Percentiles rank a stretch among this genome's conserved stretches.
phyloP scores from a whole-genome alignment of 92 coral and sea anemone species.

The Plumapathes pennacea region DNA sequence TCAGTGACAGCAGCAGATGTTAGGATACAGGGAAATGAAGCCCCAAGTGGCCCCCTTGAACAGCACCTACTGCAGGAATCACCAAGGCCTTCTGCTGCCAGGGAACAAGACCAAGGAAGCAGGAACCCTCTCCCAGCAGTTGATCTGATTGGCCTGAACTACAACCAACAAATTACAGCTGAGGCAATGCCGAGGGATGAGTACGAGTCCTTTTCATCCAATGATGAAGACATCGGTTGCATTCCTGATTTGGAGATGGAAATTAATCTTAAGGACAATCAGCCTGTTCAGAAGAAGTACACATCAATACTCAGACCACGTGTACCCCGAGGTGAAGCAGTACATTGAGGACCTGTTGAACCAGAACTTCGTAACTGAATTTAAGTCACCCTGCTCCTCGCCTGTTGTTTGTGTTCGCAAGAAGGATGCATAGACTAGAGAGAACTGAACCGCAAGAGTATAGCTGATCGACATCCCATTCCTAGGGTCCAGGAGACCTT shows the following conservation, averaged over 20 bases:
- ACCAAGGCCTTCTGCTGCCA: neutral
- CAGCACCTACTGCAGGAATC: neutral
- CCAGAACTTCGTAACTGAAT: conserved; percentile 33
- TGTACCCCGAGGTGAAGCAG: conserved; percentile 45
- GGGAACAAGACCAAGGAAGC: neutral
- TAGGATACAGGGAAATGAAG: neutral
- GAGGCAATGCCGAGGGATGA: conserved; percentile 27
- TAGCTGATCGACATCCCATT: conserved; percentile 40
- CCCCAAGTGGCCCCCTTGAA: neutral
- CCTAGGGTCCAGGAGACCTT: conserved; percentile 37
- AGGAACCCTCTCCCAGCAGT: conserved; percentile 18
- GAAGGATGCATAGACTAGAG: conserved; percentile 35
- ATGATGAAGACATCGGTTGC: conserved; percentile 48
- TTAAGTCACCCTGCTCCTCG: conserved; percentile 40
- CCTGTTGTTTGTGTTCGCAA: conserved; percentile 44
- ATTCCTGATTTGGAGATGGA: conserved; percentile 29
- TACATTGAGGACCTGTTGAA: conserved; percentile 36
- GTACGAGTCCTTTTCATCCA: conserved; percentile 30
- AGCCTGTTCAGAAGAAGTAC: conserved; percentile 28
- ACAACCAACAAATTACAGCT: conserved; percentile 1
- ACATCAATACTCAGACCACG: conserved; percentile 17
- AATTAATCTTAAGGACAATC: conserved; percentile 8
- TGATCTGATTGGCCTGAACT: conserved; percentile 2
- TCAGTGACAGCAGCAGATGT: conserved; percentile 16
- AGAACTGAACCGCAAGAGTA: conserved; percentile 37